A percentile compares a stretch with the other conserved stretches of the same genome.
Evolutionary conservation across 2,797 vertebrate species (phyloP).

Genomic region (Cacajao melanocephalus): DNA sequence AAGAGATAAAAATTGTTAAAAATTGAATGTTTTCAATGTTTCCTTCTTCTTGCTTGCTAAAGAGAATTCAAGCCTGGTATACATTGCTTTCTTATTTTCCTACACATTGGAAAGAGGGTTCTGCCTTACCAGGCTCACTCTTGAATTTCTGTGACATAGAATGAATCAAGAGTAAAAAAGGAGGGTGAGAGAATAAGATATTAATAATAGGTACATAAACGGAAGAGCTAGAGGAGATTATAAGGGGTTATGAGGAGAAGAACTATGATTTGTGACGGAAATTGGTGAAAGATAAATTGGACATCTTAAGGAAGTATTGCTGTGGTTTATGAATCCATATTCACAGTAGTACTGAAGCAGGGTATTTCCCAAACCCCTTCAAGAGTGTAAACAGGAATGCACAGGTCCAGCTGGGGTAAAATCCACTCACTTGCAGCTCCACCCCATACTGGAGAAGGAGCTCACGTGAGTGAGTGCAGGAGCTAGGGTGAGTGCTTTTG

Average conservation of each 20-base stretch:
- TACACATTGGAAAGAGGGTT: not conserved
- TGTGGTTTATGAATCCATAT: not conserved
- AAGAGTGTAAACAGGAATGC: not conserved
- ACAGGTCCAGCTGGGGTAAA: not conserved
- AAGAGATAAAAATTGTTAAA: not conserved
- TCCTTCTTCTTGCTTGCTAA: not conserved
- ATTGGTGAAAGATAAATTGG: not conserved
- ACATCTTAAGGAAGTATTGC: not conserved
- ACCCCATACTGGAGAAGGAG: not conserved
- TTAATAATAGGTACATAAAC: not conserved
- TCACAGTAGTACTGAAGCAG: not conserved
- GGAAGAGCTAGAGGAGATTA: not conserved
- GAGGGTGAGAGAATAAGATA: not conserved
- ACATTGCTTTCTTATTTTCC: not conserved
- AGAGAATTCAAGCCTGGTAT: not conserved
- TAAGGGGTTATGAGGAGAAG: not conserved
- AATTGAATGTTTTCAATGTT: not conserved
- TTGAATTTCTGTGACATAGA: not conserved
- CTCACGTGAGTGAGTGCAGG: not conserved
- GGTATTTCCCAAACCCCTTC: not conserved
- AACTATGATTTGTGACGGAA: conserved; percentile 11
- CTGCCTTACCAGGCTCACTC: not conserved
- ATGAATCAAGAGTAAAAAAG: not conserved
- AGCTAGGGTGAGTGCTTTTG: not conserved
- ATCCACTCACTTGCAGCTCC: not conserved